Percentiles rank a stretch among this genome's conserved stretches.
Conservation (phyloP, 2,797 vertebrate genomes). For the Rhyacichthys aspro region DNA sequence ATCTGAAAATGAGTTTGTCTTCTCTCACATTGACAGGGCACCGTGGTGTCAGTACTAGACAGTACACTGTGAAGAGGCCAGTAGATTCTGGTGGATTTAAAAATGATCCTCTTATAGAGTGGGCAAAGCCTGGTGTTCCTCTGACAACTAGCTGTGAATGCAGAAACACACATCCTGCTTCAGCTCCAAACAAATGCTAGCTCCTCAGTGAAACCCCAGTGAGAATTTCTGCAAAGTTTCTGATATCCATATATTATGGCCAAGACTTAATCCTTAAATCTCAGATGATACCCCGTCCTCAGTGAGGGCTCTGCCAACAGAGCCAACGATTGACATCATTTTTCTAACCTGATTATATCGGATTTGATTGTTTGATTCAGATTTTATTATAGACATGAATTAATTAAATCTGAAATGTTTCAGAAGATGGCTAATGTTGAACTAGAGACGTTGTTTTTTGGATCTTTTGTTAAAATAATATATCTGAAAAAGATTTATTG, state of each 20-base stretch:
- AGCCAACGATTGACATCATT: conserved; percentile 41
- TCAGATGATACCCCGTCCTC: conserved; percentile 21
- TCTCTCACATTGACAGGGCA: conserved; percentile 16
- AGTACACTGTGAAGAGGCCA: conserved; percentile 26
- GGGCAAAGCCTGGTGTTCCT: conserved; percentile 41
- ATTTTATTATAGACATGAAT: conserved; percentile 7
- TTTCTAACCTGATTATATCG: conserved; percentile 47
- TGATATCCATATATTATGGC: background rate
- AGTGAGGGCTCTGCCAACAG: conserved; percentile 23
- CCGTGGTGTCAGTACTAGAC: conserved; percentile 7
- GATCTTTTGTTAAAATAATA: too few species aligned
- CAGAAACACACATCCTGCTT: conserved; percentile 21
- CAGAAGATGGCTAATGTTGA: too few species aligned
- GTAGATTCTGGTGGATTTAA: conserved; percentile 55
- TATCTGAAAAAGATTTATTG: too few species aligned
- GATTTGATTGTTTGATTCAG: conserved; percentile 42
- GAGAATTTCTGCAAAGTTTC: background rate
- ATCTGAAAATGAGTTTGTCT: conserved; percentile 11
- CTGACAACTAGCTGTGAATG: conserved; percentile 32
- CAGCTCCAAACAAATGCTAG: background rate
- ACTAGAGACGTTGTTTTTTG: too few species aligned
- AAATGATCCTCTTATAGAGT: conserved; percentile 55
- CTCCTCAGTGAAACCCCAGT: conserved; percentile 7
- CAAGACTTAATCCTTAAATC: conserved; percentile 29
- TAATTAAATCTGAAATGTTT: too few species aligned